Evolutionary conservation across 2,888 invertebrate genomes (phyloP).

Genomic region (Nematopogon swammerdamellus): DNA sequence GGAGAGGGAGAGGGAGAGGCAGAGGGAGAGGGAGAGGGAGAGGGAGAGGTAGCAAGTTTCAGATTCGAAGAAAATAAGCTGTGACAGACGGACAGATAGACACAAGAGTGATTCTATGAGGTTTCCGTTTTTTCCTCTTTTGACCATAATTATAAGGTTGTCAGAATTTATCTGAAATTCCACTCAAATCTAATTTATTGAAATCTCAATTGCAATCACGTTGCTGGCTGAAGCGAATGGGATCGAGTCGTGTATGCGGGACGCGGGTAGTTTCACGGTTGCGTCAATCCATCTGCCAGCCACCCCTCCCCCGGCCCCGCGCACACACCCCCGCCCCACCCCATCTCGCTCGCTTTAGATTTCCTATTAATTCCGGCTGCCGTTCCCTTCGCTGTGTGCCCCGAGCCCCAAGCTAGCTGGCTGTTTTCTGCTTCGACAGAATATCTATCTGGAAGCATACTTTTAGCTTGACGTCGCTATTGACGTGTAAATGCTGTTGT

Average conservation of each 20-base stretch:
- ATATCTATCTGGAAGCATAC: background rate
- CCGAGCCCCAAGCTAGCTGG: background rate
- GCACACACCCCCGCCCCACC: background rate
- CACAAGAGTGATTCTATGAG: too few relatives aligned
- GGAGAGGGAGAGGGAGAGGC: too few relatives aligned
- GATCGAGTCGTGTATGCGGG: background rate
- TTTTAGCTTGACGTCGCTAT: too few relatives aligned
- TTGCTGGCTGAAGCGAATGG: background rate
- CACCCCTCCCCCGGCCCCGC: background rate
- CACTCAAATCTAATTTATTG: background rate
- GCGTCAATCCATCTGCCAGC: background rate
- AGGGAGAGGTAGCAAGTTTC: too few relatives aligned
- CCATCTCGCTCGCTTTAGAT: background rate
- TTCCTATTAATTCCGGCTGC: background rate
- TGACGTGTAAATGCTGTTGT: too few relatives aligned
- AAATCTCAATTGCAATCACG: background rate
- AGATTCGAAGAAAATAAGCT: too few relatives aligned
- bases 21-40: too few relatives aligned
- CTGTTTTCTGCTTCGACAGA: background rate
- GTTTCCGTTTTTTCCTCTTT: too few relatives aligned
- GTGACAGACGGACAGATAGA: too few relatives aligned
- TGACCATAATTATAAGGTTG: too few relatives aligned
- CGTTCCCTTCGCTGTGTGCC: background rate
- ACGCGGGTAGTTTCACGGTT: background rate
- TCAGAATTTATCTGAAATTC: too few relatives aligned